Evolutionary conservation across 30 jellyfish, hydroid and myxozoan species (phyloP).

Genomic region (Catostylus mosaicus): DNA sequence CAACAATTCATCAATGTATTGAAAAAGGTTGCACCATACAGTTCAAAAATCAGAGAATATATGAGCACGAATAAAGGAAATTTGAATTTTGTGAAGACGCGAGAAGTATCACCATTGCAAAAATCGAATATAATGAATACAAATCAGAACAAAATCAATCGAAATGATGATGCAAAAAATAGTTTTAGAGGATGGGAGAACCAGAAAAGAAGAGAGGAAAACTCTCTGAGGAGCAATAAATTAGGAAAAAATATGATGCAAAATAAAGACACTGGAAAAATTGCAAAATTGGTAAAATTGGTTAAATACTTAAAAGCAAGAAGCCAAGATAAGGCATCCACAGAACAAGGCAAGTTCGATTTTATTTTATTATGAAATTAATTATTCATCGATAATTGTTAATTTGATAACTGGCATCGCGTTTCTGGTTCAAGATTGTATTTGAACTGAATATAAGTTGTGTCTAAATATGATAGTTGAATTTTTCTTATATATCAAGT

Average conservation of each 20-base stretch:
- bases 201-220: neutral
- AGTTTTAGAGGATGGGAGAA: neutral
- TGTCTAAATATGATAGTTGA: no score
- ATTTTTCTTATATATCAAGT: no score
- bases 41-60: conserved; percentile 26
- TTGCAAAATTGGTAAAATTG: conserved; percentile 24
- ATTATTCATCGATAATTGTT: no score
- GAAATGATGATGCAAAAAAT: neutral
- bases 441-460: no score
- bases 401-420: no score
- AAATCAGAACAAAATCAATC: neutral
- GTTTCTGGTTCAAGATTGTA: no score
- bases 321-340: conserved; percentile 6
- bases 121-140: neutral
- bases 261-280: neutral
- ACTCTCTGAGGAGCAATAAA: neutral
- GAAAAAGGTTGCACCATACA: conserved; percentile 61
- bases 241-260: neutral
- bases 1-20: conserved; percentile 25
- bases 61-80: conserved; percentile 20
- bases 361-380: no score
- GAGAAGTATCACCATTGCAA: neutral
- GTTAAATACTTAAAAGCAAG: conserved; percentile 17
- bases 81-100: neutral
- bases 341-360: conserved; percentile 4